Evolutionary conservation across 2,888 invertebrate genomes (phyloP).

Genomic region (Coecobrya sp.): DNA sequence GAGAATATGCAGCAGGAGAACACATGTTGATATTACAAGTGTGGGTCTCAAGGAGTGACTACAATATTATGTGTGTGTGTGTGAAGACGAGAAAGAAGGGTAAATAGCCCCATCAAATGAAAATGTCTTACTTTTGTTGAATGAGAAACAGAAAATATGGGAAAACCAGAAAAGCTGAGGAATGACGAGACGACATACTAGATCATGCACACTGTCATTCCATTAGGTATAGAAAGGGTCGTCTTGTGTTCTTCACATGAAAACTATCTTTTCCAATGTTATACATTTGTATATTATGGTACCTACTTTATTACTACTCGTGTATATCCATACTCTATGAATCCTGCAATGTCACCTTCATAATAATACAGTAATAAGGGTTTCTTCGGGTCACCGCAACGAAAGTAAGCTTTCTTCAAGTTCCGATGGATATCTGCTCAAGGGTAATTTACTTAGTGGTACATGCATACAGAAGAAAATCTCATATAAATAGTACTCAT

Average conservation of each 20-base stretch:
- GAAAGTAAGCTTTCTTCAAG: neutral
- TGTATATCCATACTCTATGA: neutral
- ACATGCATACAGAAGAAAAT: neutral
- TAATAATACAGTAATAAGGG: neutral
- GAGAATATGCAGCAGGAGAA: slow-evolving; percentile 47
- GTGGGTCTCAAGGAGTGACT: neutral
- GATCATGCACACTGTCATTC: neutral
- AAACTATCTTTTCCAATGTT: too few relatives aligned
- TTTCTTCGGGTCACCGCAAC: slow-evolving; percentile 20
- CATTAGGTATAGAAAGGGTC: slow-evolving; percentile 10
- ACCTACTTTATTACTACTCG: slow-evolving; percentile 17
- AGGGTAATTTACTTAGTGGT: neutral
- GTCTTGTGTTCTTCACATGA: slow-evolving; percentile 7
- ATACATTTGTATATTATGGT: neutral
- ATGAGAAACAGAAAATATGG: slow-evolving; percentile 59
- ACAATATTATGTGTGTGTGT: neutral
- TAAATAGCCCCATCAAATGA: slow-evolving; percentile 65
- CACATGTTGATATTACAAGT: slow-evolving; percentile 57
- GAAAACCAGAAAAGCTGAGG: slow-evolving; percentile 63
- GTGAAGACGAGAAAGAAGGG: slow-evolving; percentile 30
- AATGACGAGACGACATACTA: slow-evolving; percentile 6
- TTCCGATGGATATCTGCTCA: neutral
- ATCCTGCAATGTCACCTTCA: neutral
- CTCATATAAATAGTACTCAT: neutral
- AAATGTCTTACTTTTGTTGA: slow-evolving; percentile 57